Evolutionary conservation across 1,140 invertebrate genomes (phyloP).

Genomic region (Mamestra configurata): DNA sequence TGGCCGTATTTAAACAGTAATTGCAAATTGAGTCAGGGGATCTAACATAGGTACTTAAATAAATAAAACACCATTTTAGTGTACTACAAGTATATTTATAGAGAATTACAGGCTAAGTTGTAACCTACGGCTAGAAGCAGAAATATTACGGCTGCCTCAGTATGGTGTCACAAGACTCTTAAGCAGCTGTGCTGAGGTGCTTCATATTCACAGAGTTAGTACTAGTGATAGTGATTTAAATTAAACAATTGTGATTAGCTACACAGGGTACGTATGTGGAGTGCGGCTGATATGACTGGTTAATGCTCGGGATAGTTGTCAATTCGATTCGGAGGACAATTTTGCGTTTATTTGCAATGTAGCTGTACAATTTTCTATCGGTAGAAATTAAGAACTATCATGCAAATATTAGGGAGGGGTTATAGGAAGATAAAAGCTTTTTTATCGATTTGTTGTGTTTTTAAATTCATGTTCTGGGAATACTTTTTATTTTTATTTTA

Average conservation of each 20-base stretch:
- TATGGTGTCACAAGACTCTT: neutral
- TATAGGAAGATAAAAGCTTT: no score
- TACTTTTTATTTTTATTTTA: no score
- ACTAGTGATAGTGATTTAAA: neutral
- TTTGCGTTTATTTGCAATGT: no score
- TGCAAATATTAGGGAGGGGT: no score
- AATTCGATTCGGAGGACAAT: no score
- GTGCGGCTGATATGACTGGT: neutral
- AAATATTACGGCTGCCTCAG: neutral
- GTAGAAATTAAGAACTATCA: no score
- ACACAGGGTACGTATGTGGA: neutral
- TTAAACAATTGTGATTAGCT: neutral
- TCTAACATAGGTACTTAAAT: neutral
- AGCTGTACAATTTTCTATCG: no score
- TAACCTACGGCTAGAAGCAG: conserved; percentile 23
- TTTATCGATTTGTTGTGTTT: no score
- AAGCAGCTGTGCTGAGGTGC: neutral
- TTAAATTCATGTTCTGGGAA: no score
- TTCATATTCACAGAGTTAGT: neutral
- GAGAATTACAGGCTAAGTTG: conserved; percentile 58
- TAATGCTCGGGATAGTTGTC: no score
- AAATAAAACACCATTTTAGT: conserved; percentile 53
- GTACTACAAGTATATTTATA: conserved; percentile 63
- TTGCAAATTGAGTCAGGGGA: neutral
- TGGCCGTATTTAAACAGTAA: no score